These are phyloP conservation scores for Pasiphila rectangulata DNA, from an alignment of 2,888 invertebrate genomes.

Conservation along the genomic window DNA sequence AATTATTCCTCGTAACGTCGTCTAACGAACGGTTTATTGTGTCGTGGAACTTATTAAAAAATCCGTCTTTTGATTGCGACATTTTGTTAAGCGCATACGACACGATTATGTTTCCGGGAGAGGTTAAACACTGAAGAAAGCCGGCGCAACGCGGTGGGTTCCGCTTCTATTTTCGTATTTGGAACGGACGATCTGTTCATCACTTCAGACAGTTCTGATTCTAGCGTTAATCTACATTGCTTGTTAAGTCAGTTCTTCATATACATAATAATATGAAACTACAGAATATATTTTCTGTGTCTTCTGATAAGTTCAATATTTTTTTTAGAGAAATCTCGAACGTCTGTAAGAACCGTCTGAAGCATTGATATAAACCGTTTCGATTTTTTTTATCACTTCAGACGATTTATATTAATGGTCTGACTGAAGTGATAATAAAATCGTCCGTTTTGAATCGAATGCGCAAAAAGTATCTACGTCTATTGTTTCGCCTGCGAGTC, in stretches of 20 bases:
- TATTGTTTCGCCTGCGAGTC: slow-evolving; percentile 17
- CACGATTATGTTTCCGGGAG: slow-evolving; percentile 29
- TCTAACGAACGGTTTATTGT: slow-evolving; percentile 77
- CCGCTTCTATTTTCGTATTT: slow-evolving; percentile 69
- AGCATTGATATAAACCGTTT: no score
- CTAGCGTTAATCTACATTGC: slow-evolving; percentile 17
- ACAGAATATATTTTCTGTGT: no score
- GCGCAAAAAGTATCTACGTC: slow-evolving; percentile 12
- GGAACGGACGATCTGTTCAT: slow-evolving; percentile 54
- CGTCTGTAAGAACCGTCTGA: no score
- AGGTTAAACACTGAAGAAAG: slow-evolving; percentile 58
- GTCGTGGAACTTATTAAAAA: slow-evolving; percentile 84
- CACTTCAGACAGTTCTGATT: slow-evolving; percentile 54
- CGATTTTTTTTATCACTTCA: no score
- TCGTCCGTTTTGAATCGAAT: slow-evolving; percentile 1
- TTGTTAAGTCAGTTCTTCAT: slow-evolving; percentile 10
- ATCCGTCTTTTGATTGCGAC: slow-evolving; percentile 66
- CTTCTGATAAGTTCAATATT: no score
- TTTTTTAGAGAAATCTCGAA: no score
- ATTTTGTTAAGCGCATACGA: slow-evolving; percentile 46
- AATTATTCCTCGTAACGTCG: slow-evolving; percentile 82
- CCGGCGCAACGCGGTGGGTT: slow-evolving; percentile 53
- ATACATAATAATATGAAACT: no score
- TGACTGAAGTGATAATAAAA: no score
- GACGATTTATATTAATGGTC: no score